Evolutionary conservation across 2,113 vertebrate species (phyloP).

Genomic region (Lasiurus borealis): DNA sequence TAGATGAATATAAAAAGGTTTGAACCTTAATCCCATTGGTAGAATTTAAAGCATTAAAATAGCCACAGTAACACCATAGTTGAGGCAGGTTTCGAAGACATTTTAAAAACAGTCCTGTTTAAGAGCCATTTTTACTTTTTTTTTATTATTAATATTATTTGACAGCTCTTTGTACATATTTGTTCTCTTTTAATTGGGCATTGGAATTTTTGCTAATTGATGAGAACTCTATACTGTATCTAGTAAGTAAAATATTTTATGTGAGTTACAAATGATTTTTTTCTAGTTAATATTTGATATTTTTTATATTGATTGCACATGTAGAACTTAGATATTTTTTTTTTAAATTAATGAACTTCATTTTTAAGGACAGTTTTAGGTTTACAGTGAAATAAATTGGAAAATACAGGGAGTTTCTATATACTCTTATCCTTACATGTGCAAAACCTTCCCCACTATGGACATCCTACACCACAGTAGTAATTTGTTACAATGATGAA

Average conservation of each 20-base stretch:
- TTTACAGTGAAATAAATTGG: background rate
- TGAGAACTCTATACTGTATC: background rate
- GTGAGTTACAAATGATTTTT: background rate
- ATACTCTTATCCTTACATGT: background rate
- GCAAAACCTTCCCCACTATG: background rate
- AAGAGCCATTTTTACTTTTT: background rate
- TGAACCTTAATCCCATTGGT: conserved; percentile 25
- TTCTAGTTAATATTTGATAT: background rate
- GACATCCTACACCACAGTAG: background rate
- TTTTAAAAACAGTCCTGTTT: conserved; percentile 43
- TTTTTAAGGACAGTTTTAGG: background rate
- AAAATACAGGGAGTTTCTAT: background rate
- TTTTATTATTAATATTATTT: background rate
- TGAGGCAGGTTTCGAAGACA: conserved; percentile 7
- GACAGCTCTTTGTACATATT: background rate
- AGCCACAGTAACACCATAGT: conserved; percentile 3
- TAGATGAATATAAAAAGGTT: background rate
- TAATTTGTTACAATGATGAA: background rate
- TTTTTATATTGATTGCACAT: background rate
- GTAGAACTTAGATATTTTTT: conserved; percentile 6
- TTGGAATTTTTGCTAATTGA: background rate
- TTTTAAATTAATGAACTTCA: background rate
- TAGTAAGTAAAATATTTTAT: background rate
- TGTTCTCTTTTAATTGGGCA: background rate
- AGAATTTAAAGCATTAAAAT: conserved; percentile 50